A percentile compares a stretch with the other conserved stretches of the same genome.
phyloP scores from a whole-genome alignment of 1,140 invertebrate genomes.

The Callitettix versicolor region DNA sequence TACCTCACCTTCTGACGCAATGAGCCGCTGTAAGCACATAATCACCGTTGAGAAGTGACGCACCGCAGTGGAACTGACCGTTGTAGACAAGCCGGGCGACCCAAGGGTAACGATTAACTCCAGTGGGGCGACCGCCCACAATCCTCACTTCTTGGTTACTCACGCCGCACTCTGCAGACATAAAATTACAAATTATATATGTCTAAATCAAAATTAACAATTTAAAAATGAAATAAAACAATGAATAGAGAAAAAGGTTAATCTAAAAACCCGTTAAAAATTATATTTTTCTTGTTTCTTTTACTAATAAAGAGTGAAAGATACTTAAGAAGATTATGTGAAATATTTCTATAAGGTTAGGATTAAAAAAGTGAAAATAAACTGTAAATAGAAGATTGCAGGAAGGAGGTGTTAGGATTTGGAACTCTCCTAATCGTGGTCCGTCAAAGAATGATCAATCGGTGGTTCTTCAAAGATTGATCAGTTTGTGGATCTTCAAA shows the following conservation, averaged over 20 bases:
- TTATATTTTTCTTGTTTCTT: background rate
- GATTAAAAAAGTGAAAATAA: too few relatives aligned
- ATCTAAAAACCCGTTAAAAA: too few relatives aligned
- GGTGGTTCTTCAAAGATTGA: too few relatives aligned
- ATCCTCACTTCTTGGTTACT: slow-evolving; percentile 58
- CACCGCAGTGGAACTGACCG: slow-evolving; percentile 82
- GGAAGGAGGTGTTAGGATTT: too few relatives aligned
- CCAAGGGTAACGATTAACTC: slow-evolving; percentile 77
- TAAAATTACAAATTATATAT: slow-evolving; percentile 7
- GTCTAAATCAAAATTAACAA: background rate
- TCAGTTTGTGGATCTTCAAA: too few relatives aligned
- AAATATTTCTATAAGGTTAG: too few relatives aligned
- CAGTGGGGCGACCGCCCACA: slow-evolving; percentile 63
- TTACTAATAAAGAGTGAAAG: background rate
- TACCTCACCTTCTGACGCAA: slow-evolving; percentile 47
- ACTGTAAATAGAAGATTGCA: too few relatives aligned
- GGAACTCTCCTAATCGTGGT: too few relatives aligned
- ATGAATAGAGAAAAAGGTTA: background rate
- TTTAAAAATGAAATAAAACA: background rate
- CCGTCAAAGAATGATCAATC: too few relatives aligned
- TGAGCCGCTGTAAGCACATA: slow-evolving; percentile 57
- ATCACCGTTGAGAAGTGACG: slow-evolving; percentile 64
- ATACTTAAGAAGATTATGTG: background rate
- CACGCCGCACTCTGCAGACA: slow-evolving; percentile 52
- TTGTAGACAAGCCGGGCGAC: slow-evolving; percentile 72